Evolutionary conservation across 2,113 vertebrate species (phyloP).

Genomic region (Psophia crepitans): DNA sequence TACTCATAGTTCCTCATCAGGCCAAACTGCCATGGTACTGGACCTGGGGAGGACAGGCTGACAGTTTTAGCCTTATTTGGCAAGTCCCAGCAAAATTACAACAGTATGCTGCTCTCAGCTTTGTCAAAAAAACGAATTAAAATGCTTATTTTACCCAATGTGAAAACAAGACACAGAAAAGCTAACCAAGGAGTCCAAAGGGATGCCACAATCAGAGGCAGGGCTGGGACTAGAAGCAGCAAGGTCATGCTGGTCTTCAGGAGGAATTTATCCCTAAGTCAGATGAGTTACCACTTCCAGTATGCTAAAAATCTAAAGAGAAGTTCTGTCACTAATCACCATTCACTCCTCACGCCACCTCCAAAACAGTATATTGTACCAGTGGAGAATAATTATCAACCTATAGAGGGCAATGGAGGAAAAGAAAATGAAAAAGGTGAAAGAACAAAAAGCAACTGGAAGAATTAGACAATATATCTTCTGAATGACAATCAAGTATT

Average conservation of each 20-base stretch:
- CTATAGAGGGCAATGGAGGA: slow-evolving; percentile 66
- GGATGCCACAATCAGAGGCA: background rate
- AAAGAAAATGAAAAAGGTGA: slow-evolving; percentile 52
- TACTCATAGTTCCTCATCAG: background rate
- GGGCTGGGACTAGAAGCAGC: background rate
- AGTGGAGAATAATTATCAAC: slow-evolving; percentile 50
- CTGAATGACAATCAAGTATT: background rate
- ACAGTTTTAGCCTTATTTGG: background rate
- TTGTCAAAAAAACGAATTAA: background rate
- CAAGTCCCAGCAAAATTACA: background rate
- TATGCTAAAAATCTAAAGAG: background rate
- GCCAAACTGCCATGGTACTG: background rate
- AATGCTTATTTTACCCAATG: background rate
- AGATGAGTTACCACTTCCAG: background rate
- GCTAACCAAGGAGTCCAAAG: background rate
- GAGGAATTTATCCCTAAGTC: background rate
- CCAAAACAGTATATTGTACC: background rate
- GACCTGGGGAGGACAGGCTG: background rate
- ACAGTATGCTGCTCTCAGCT: background rate
- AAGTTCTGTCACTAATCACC: background rate
- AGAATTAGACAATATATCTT: background rate
- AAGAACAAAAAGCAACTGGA: background rate
- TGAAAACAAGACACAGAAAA: background rate
- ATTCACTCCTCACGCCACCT: background rate
- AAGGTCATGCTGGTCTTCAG: background rate